Evolutionary conservation across 1,140 invertebrate genomes (phyloP).

Genomic region (Acromyrmex charruanus): DNA sequence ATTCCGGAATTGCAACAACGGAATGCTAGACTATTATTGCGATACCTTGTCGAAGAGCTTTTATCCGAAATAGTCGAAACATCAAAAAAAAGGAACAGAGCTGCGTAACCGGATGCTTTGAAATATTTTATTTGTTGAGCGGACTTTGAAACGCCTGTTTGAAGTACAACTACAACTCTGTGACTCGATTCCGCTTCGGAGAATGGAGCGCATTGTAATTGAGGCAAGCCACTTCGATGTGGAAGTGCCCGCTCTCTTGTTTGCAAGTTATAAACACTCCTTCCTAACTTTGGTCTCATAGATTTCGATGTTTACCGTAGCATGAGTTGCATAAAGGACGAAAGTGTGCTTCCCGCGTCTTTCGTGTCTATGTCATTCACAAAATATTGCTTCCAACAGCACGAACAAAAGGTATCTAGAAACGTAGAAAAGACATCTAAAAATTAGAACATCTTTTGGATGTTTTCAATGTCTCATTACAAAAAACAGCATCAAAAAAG

Average conservation of each 20-base stretch:
- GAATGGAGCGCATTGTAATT: conserved; percentile 17
- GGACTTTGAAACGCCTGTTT: not conserved
- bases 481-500: not conserved
- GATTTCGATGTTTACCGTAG: conserved; percentile 9
- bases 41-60: not conserved
- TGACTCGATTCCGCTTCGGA: not conserved
- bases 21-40: too few relatives aligned
- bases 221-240: conserved; percentile 2
- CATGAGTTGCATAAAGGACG: conserved; percentile 21
- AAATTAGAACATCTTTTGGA: not conserved
- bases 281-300: conserved; percentile 23
- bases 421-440: not conserved
- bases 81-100: not conserved
- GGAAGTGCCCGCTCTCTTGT: not conserved
- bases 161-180: not conserved
- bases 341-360: not conserved
- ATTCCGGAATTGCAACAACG: not conserved
- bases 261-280: conserved; percentile 28
- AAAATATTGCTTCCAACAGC: conserved; percentile 1
- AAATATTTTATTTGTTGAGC: not conserved
- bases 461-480: not conserved
- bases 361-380: not conserved
- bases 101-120: not conserved
- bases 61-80: not conserved
- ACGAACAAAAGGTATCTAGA: not conserved